These are phyloP conservation scores for Mustela lutreola DNA, from an alignment of 2,113 vertebrate genomes.

Conservation along the genomic window DNA sequence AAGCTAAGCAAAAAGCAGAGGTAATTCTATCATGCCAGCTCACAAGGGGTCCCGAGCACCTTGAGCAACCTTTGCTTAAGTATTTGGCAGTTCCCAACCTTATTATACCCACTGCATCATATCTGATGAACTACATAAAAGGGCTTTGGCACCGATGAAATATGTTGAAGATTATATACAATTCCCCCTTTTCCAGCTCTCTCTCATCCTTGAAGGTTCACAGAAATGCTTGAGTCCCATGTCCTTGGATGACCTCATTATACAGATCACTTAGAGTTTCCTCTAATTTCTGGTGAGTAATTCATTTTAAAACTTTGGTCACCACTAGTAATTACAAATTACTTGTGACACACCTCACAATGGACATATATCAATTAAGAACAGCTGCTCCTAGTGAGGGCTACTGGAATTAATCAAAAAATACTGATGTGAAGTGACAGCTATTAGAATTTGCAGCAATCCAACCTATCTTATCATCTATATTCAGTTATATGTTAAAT, in stretches of 20 bases:
- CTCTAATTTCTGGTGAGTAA: constrained; percentile 46
- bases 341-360: constrained; percentile 20
- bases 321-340: constrained; percentile 13
- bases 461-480: not conserved
- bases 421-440: not conserved
- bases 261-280: not conserved
- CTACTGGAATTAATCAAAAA: not conserved
- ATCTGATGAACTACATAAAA: not conserved
- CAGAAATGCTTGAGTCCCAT: not conserved
- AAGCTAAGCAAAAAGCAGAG: not conserved
- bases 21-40: not conserved
- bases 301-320: constrained; percentile 60
- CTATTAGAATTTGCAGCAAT: not conserved
- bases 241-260: constrained; percentile 11
- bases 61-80: not conserved
- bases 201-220: not conserved
- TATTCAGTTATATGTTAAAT: not conserved
- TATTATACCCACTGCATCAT: not conserved
- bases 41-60: not conserved
- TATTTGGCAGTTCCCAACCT: not conserved
- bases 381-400: not conserved
- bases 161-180: not conserved
- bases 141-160: not conserved
- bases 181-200: not conserved
- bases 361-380: not conserved